phyloP scores from a whole-genome alignment of 1,140 invertebrate species.

The Philotrypesis tridentata region DNA sequence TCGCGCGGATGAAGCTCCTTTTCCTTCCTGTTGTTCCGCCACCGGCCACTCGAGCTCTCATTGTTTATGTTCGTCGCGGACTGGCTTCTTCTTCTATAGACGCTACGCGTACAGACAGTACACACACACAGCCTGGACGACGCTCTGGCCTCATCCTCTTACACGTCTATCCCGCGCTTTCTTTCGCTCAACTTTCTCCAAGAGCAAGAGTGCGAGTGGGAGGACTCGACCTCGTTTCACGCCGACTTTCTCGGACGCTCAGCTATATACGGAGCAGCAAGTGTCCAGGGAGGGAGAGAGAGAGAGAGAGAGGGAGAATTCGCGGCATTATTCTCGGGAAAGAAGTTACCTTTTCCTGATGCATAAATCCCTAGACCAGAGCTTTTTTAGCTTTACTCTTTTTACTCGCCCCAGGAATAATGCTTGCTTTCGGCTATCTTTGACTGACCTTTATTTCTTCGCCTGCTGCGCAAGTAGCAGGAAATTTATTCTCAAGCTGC shows the following conservation, averaged over 20 bases:
- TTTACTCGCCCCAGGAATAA: background rate
- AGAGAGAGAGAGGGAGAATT: too few species aligned
- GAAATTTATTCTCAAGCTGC: background rate
- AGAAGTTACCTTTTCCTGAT: conserved; percentile 12
- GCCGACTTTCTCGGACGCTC: conserved; percentile 5
- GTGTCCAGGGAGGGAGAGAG: conserved; percentile 4
- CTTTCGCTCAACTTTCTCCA: background rate
- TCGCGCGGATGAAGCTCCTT: conserved; percentile 42
- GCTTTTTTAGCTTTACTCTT: background rate
- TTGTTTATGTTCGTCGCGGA: conserved; percentile 62
- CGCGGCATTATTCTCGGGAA: conserved; percentile 8
- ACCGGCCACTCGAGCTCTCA: conserved; percentile 65
- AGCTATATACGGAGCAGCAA: background rate
- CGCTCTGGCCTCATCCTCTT: background rate
- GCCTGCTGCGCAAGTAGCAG: too few species aligned
- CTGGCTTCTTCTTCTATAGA: conserved; percentile 19
- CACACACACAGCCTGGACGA: background rate
- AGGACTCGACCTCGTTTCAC: conserved; percentile 38
- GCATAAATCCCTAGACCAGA: conserved; percentile 5
- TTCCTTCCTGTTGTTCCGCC: conserved; percentile 20
- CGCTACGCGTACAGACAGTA: background rate
- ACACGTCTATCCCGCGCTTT: background rate
- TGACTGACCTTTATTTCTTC: background rate
- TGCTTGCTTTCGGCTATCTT: background rate
- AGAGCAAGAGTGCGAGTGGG: background rate